Evolutionary conservation across 2,888 invertebrate species (phyloP), one percentile per base, ranked within the genome.

Genomic region (Therioaphis trifolii): DNA sequence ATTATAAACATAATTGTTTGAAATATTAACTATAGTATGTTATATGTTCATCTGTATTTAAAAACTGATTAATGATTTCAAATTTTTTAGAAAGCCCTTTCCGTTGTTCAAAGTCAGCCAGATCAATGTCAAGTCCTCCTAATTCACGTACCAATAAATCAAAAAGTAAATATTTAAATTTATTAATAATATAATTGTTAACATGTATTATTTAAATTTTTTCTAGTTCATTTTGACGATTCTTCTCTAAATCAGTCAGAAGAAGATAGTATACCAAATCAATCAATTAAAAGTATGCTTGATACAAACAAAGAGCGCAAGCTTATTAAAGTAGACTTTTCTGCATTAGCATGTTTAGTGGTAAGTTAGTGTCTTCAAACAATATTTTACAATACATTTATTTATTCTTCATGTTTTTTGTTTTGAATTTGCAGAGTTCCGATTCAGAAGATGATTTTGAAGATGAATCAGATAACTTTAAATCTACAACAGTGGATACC

Each of bases 371-470:
- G 14, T 58, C 14, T n/a, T 15, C 71, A 69, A 14, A 71, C 18
- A 74, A 75, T 80, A 69, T 86, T 68, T 68, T 40, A 18, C 18
- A n/a, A n/a, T n/a, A n/a, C n/a, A 15, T 69, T 0, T 27, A n/a
- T 63, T 7, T 24, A 14, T 29, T 68, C 55, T 2, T 40, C 43
- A n/a, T 40, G n/a, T 40, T 11, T 61, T 55, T 82, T 71, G 21
- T 21, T 58, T 76, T 69, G 0, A 68, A 63, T 68, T 80, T 80
- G 24, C 18, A 85, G 85, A 85, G 84, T 82, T 82, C 84, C n/a
- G 84, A 85, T 84, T 82, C 84, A 55, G 84, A 85, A 82, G 85
- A 85, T 18, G 85, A 85, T 46, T 84, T 78, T 71, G 85, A 85
- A 52, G 85, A 85, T 27, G 84, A 82, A 63, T 71, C 71, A 29